Conservation (phyloP, 2,113 vertebrate species). For the Craseonycteris thonglongyai region DNA sequence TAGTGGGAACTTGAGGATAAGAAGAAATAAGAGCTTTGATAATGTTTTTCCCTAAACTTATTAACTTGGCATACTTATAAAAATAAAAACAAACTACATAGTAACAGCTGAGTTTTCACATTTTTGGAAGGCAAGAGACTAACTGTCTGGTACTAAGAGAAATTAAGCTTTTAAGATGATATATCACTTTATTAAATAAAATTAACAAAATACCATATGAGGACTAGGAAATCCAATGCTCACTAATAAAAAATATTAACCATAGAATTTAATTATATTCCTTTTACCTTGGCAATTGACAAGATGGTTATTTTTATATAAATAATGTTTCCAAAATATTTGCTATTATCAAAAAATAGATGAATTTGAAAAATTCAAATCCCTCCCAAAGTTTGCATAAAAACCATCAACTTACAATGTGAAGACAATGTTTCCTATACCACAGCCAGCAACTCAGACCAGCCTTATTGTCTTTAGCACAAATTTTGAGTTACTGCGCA, state of each 20-base stretch:
- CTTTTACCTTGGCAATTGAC: slow-evolving; percentile 19
- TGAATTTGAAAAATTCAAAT: slow-evolving; percentile 26
- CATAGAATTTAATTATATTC: slow-evolving; percentile 33
- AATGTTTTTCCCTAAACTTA: not conserved
- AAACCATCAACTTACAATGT: not conserved
- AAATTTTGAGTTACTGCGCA: not conserved
- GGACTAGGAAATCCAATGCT: not conserved
- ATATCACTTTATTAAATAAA: slow-evolving; percentile 34
- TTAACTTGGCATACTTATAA: not conserved
- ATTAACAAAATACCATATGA: not conserved
- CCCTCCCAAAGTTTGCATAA: not conserved
- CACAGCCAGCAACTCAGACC: not conserved
- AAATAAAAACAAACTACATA: not conserved
- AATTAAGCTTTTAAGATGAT: slow-evolving; percentile 23
- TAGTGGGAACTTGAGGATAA: not conserved
- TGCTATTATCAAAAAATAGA: not conserved
- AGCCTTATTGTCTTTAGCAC: not conserved
- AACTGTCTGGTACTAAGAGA: not conserved
- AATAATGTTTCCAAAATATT: slow-evolving; percentile 24
- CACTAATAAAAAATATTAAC: slow-evolving; percentile 26
- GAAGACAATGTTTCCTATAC: not conserved
- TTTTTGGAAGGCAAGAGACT: not conserved
- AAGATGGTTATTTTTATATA: slow-evolving; percentile 1
- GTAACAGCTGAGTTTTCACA: not conserved
- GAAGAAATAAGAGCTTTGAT: not conserved